These are phyloP conservation scores for Centropus unirufus DNA, from an alignment of 2,113 vertebrate genomes.

Conservation along the genomic window DNA sequence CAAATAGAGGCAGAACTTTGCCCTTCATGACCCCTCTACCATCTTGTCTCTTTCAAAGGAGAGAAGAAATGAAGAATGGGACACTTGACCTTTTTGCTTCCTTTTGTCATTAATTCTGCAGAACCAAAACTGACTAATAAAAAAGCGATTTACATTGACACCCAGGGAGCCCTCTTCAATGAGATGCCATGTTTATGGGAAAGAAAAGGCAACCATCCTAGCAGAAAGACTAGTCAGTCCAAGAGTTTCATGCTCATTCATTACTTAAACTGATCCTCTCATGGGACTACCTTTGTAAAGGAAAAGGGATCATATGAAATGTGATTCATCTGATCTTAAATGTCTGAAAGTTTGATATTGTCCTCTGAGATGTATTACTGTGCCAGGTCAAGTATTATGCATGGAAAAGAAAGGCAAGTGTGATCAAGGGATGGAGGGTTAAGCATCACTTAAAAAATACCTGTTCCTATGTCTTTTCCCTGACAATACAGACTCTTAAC, in stretches of 20 bases:
- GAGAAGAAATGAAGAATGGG: neutral
- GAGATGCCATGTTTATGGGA: accelerated
- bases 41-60: neutral
- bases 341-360: neutral
- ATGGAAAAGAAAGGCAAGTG: neutral
- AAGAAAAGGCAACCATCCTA: neutral
- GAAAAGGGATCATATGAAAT: neutral
- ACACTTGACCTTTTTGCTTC: neutral
- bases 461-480: neutral
- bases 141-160: neutral
- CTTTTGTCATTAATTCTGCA: neutral
- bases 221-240: neutral
- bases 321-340: neutral
- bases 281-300: neutral
- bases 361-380: neutral
- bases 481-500: neutral
- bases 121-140: neutral
- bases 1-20: neutral
- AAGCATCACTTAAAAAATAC: neutral
- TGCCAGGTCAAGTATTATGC: accelerated
- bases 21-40: neutral
- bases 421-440: neutral
- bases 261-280: neutral
- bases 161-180: neutral
- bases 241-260: neutral